A percentile compares a stretch with the other conserved stretches of the same genome.
phyloP scores from a whole-genome alignment of 2,113 vertebrate species.

The Brachionichthys hirsutus region DNA sequence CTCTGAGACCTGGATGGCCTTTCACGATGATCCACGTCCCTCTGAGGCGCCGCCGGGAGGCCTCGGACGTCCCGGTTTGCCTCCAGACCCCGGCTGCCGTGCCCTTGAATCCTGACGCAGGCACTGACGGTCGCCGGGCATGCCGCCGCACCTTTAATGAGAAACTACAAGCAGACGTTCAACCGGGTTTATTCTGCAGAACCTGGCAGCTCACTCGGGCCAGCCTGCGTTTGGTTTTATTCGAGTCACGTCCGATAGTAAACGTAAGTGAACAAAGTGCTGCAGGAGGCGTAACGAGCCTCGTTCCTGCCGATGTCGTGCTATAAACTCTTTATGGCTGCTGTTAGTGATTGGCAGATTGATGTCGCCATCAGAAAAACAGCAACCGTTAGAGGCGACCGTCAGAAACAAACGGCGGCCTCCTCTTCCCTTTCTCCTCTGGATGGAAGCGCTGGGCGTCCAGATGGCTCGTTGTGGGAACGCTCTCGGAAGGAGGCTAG shows the following conservation, averaged over 20 bases:
- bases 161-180: no score
- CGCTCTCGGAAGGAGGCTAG: slow-evolving; percentile 11
- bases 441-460: slow-evolving; percentile 30
- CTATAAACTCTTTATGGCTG: slow-evolving; percentile 65
- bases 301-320: slow-evolving; percentile 70
- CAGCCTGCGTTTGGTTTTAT: slow-evolving; percentile 24
- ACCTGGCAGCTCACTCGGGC: neutral
- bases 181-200: no score
- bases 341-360: slow-evolving; percentile 54
- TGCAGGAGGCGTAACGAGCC: slow-evolving; percentile 48
- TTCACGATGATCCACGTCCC: slow-evolving; percentile 1
- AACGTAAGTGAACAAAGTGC: slow-evolving; percentile 42
- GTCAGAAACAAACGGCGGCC: slow-evolving; percentile 38
- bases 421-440: slow-evolving; percentile 17
- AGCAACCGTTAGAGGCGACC: slow-evolving; percentile 46
- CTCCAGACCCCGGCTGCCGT: slow-evolving; percentile 1
- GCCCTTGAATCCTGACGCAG: slow-evolving; percentile 48
- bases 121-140: slow-evolving; percentile 50
- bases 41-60: neutral
- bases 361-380: slow-evolving; percentile 52
- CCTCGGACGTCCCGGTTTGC: neutral
- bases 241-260: slow-evolving; percentile 52
- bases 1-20: neutral
- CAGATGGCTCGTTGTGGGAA: slow-evolving; percentile 53
- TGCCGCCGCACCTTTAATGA: slow-evolving; percentile 37